A percentile compares a stretch with the other conserved stretches of the same genome.
phyloP scores from a whole-genome alignment of 2,888 invertebrate genomes.

The Nomada flava region DNA sequence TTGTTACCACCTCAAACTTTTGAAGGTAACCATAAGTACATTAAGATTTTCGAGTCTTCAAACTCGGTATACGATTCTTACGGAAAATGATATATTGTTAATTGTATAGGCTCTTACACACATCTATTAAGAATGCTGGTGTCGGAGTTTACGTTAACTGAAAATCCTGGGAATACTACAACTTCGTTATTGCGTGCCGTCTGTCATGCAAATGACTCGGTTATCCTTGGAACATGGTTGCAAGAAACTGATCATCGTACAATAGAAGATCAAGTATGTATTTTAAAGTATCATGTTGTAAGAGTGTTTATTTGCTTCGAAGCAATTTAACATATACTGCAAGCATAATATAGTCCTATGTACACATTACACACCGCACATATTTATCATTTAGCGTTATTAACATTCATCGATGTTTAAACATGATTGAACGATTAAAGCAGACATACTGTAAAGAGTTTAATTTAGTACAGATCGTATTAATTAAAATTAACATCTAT shows the following conservation, averaged over 20 bases:
- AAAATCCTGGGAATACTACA: conserved; percentile 96
- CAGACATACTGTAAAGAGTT: conserved; percentile 45
- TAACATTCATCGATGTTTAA: conserved; percentile 30
- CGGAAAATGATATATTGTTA: conserved; percentile 14
- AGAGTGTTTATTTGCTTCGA: neutral
- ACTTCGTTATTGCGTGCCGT: conserved; percentile 92
- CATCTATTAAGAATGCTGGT: conserved; percentile 95
- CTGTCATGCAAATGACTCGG: conserved; percentile 95
- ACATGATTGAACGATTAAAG: conserved; percentile 28
- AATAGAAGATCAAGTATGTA: conserved; percentile 97
- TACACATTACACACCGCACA: neutral
- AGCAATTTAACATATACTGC: neutral
- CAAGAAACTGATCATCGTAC: conserved; percentile 98
- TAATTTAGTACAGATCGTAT: conserved; percentile 17
- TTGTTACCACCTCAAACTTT: conserved; percentile 91
- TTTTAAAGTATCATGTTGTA: neutral
- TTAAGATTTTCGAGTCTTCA: neutral
- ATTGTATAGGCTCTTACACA: conserved; percentile 89
- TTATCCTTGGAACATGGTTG: conserved; percentile 97
- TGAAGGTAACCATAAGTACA: conserved; percentile 86
- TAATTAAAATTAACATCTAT: conserved; percentile 50
- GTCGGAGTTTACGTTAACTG: conserved; percentile 97
- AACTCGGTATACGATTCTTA: neutral
- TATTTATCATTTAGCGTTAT: conserved; percentile 6
- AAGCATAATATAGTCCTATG: conserved; percentile 4